A percentile compares a stretch with the other conserved stretches of the same genome.
Conservation (phyloP, 2,888 invertebrate genomes). For the Drosophila prolongata region DNA sequence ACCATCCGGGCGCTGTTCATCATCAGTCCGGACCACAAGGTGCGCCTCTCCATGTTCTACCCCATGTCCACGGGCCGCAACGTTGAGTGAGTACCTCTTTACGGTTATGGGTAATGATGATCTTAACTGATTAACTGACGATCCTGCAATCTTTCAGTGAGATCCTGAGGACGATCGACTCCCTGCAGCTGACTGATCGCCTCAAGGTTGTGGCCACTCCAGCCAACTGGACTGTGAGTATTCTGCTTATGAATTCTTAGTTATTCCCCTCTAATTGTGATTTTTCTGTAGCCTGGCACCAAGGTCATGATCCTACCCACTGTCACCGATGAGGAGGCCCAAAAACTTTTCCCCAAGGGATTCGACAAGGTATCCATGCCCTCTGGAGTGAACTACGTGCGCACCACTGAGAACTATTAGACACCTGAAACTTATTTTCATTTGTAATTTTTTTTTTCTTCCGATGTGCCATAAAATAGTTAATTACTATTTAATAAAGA, state of each 20-base stretch:
- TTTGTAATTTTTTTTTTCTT: neutral
- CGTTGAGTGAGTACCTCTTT: conserved; percentile 88
- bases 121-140: neutral
- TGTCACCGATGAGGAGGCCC: conserved; percentile 88
- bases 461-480: neutral
- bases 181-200: conserved; percentile 88
- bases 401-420: conserved; percentile 89
- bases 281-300: conserved; percentile 86
- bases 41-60: conserved; percentile 92
- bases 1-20: conserved; percentile 92
- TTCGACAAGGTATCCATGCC: conserved; percentile 89
- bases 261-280: conserved; percentile 93
- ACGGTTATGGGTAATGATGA: conserved; percentile 86
- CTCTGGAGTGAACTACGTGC: conserved; percentile 90
- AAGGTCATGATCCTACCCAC: conserved; percentile 92
- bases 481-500: too few relatives aligned
- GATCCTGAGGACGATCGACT: conserved; percentile 87
- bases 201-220: conserved; percentile 83
- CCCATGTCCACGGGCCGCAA: conserved; percentile 94
- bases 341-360: conserved; percentile 89
- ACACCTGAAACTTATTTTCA: neutral
- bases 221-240: conserved; percentile 87
- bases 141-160: conserved; percentile 86
- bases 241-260: too few relatives aligned
- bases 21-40: conserved; percentile 91